These are phyloP conservation scores for Lasioglossum figueresi DNA, from an alignment of 2,888 invertebrate genomes.

Conservation along the genomic window DNA sequence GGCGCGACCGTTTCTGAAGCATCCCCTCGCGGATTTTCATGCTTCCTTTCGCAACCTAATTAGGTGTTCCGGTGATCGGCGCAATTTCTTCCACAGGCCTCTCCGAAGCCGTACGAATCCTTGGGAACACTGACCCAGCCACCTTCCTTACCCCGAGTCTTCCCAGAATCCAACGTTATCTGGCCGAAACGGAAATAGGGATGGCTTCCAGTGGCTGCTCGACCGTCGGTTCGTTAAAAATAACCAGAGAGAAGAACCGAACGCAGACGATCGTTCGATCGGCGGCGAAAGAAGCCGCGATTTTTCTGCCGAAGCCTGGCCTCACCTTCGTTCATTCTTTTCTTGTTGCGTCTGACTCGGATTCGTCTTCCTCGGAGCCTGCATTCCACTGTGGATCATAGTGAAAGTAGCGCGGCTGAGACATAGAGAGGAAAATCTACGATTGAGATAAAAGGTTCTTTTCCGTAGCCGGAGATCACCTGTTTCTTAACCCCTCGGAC, in stretches of 20 bases:
- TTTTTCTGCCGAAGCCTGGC: neutral
- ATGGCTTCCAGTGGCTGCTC: conserved; percentile 13
- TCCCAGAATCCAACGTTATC: conserved; percentile 29
- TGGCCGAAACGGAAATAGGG: conserved; percentile 45
- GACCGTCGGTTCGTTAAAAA: conserved; percentile 35
- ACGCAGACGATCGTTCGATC: conserved; percentile 37
- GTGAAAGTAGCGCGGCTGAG: neutral
- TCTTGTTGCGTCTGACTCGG: conserved; percentile 8
- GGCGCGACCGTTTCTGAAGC: conserved; percentile 3
- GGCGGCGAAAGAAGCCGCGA: neutral
- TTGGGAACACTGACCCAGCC: neutral
- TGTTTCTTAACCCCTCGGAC: neutral
- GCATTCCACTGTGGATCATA: neutral
- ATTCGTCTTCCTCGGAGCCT: neutral
- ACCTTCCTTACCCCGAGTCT: neutral
- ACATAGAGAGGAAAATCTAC: neutral
- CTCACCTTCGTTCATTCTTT: neutral
- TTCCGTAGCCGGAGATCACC: neutral
- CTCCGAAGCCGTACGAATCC: neutral
- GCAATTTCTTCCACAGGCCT: neutral
- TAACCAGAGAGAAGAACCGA: conserved; percentile 41
- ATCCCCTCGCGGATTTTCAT: conserved; percentile 4
- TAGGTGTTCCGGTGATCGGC: conserved; percentile 23
- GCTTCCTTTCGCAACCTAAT: conserved; percentile 20
- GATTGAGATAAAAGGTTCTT: neutral